Evolutionary conservation across 2,113 vertebrate species (phyloP).

Genomic region (Cercopithecus mona): DNA sequence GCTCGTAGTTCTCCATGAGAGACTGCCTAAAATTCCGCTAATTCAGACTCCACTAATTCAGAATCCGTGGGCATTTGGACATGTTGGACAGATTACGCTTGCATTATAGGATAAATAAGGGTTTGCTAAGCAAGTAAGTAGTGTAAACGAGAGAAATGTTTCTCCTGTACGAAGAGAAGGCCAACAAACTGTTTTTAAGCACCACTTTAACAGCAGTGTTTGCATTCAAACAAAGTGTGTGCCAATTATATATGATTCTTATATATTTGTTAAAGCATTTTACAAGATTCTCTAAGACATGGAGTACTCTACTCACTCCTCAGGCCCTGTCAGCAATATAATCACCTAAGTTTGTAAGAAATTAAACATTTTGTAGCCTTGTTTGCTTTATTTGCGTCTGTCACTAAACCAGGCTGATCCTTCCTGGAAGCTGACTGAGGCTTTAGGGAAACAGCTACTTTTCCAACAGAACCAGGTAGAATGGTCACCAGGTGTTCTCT

Average conservation of each 20-base stretch:
- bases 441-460: not conserved
- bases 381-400: not conserved
- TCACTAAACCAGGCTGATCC: not conserved
- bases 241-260: constrained; percentile 82
- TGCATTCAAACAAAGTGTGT: constrained; percentile 81
- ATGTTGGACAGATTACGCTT: constrained; percentile 73
- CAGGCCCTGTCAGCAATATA: constrained; percentile 4
- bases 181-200: constrained; percentile 82
- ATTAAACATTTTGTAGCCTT: not conserved
- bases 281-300: constrained; percentile 60
- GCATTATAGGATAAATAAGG: constrained; percentile 78
- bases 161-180: constrained; percentile 76
- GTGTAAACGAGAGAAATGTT: constrained; percentile 78
- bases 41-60: constrained; percentile 65
- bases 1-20: not conserved
- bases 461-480: not conserved
- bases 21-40: constrained; percentile 31
- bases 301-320: constrained; percentile 10
- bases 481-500: not conserved
- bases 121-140: constrained; percentile 78
- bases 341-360: constrained; percentile 26
- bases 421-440: not conserved
- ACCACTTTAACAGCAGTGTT: constrained; percentile 80
- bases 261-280: constrained; percentile 79
- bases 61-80: constrained; percentile 73